phyloP scores from a whole-genome alignment of 1,140 invertebrate species.

The Bombus turneri region DNA sequence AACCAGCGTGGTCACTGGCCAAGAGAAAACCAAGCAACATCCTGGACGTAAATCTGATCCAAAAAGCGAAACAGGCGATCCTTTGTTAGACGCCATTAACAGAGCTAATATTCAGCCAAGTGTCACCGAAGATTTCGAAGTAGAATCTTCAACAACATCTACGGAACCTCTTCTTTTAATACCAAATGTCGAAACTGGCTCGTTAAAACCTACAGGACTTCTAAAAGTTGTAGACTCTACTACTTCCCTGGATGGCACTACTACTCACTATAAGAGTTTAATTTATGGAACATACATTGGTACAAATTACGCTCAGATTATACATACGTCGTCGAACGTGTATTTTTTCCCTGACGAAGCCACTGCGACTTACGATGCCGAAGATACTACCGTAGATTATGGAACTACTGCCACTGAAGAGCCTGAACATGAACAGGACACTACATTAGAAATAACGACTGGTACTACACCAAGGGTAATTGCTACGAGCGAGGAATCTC shows the following conservation, averaged over 20 bases:
- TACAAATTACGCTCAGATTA: slow-evolving; percentile 84
- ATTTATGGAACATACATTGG: slow-evolving; percentile 84
- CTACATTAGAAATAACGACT: slow-evolving; percentile 71
- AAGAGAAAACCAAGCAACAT: slow-evolving; percentile 61
- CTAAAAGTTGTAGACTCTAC: slow-evolving; percentile 84
- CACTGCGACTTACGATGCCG: slow-evolving; percentile 65
- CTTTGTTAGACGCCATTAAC: slow-evolving; percentile 69
- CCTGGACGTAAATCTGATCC: neutral
- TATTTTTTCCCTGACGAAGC: slow-evolving; percentile 82
- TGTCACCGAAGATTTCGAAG: slow-evolving; percentile 67
- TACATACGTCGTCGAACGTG: slow-evolving; percentile 84
- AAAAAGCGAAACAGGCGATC: slow-evolving; percentile 60
- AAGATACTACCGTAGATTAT: slow-evolving; percentile 71
- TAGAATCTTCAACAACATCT: slow-evolving; percentile 58
- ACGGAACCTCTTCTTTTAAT: slow-evolving; percentile 74
- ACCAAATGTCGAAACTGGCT: slow-evolving; percentile 79
- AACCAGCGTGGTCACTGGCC: slow-evolving; percentile 67
- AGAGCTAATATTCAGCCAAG: slow-evolving; percentile 74
- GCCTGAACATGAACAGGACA: slow-evolving; percentile 60
- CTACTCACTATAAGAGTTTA: slow-evolving; percentile 84
- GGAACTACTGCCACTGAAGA: slow-evolving; percentile 61
- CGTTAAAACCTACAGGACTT: slow-evolving; percentile 82
- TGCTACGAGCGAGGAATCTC: slow-evolving; percentile 71
- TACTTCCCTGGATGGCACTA: slow-evolving; percentile 83
- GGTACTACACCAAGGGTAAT: slow-evolving; percentile 76